Evolutionary conservation across 2,113 vertebrate species (phyloP).

Genomic region (Nothocercus nigrocapillus): DNA sequence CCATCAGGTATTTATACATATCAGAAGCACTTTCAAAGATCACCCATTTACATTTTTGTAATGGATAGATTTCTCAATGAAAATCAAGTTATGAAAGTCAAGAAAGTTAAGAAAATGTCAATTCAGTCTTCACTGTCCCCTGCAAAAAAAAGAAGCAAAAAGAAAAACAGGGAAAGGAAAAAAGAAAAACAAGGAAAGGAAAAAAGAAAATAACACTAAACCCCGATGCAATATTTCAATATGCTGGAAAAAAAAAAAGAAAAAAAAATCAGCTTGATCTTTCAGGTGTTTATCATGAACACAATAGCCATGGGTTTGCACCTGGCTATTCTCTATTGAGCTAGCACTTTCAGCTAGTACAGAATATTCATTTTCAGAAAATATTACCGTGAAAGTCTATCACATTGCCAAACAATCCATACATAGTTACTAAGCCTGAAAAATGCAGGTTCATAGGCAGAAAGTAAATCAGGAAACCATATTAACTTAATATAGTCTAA

Average conservation of each 20-base stretch:
- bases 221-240: neutral
- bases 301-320: conserved; percentile 39
- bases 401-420: conserved; percentile 20
- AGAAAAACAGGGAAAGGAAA: no score
- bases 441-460: neutral
- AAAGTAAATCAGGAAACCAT: neutral
- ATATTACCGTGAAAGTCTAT: conserved; percentile 51
- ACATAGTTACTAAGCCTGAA: conserved; percentile 42
- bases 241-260: conserved; percentile 63
- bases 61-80: conserved; percentile 33
- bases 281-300: conserved; percentile 27
- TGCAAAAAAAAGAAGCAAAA: no score
- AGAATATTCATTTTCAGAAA: conserved; percentile 66
- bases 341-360: conserved; percentile 49
- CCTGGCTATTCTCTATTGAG: conserved; percentile 40
- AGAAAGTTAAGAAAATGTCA: no score
- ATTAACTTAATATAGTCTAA: neutral
- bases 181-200: no score
- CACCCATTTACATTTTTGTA: conserved; percentile 38
- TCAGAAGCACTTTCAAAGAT: conserved; percentile 14
- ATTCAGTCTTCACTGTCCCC: no score
- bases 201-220: conserved; percentile 40
- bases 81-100: conserved; percentile 48
- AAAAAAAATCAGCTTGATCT: conserved; percentile 50
- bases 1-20: no score